Base-by-base conservation (phyloP, 2,113 vertebrate genomes). In the Melierax canorus region DNA sequence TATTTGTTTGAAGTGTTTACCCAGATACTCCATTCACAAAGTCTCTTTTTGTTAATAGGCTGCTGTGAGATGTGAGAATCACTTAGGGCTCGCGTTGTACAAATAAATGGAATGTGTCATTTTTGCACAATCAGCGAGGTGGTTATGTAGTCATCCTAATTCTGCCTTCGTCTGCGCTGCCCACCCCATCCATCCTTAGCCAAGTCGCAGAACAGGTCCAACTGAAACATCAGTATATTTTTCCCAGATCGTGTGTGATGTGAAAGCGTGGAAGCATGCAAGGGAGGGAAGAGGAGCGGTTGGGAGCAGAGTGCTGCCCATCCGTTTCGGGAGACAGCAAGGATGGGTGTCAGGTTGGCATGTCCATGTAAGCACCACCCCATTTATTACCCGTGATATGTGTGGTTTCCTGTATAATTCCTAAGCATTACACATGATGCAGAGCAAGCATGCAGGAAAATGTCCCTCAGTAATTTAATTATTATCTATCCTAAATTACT, bases 1-100 rank as follows among this genome's bases (percentile, higher is more conserved):
- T 76, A 78, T 97, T 97, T 96, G 80, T 97, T 96, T 94, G 90
- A 95, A 96, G 72, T 95, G 76, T 94, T 95, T 97, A 91, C 92
- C 86, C 22, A 10, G 91, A 20, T 82, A 88, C 75, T 92, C 92
- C 90, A 73, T 93, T 95, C 94, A 95, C 68, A 92, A 88, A 96
- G 92, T 78, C 78, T 92, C 73, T 77, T 81, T 91, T 60, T 41
- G 71, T 88, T 96, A 91, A 85, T 97, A 84, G 76, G 63, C 83
- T 92, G 82, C 92, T 17, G 30, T n/a, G 74, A 90, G 86, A 75
- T 60, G 68, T 88, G 66, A 92, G 92, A 81, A 83, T 88, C 69
- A 89, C 71, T 94, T 92, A 67, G 64, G 91, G 59, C 68, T 96
- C 5, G 16, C 2, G 1, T 32, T 92, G 83, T 92, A 53, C 92